phyloP scores from a whole-genome alignment of 2,888 invertebrate genomes.

The Eristalinus aeneus region DNA sequence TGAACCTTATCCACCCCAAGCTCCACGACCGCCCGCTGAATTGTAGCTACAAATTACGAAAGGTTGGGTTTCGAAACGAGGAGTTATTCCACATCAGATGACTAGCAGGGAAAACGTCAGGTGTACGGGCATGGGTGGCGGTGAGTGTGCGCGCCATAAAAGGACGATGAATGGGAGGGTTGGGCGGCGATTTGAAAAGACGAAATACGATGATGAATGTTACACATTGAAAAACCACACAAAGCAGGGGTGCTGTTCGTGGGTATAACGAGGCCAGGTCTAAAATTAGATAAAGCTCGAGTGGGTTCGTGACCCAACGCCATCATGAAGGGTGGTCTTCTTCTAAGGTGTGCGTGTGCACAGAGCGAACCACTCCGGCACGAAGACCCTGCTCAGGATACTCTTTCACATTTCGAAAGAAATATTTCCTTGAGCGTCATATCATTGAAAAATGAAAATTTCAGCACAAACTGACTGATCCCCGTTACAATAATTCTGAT shows the following conservation, averaged over 20 bases:
- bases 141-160: neutral
- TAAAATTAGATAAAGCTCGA: slow-evolving; percentile 71
- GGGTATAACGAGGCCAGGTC: slow-evolving; percentile 57
- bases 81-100: slow-evolving; percentile 61
- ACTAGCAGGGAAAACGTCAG: slow-evolving; percentile 64
- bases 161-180: slow-evolving; percentile 27
- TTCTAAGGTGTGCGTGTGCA: slow-evolving; percentile 9
- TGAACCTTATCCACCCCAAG: slow-evolving; percentile 34
- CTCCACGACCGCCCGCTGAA: neutral
- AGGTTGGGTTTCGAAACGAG: slow-evolving; percentile 65
- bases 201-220: slow-evolving; percentile 57
- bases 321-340: slow-evolving; percentile 7
- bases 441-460: slow-evolving; percentile 34
- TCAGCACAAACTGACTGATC: slow-evolving; percentile 24
- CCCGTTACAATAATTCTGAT: slow-evolving; percentile 27
- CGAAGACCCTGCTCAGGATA: slow-evolving; percentile 15
- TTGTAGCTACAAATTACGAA: slow-evolving; percentile 46
- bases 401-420: slow-evolving; percentile 30
- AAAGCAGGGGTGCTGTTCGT: slow-evolving; percentile 4
- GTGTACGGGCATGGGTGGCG: slow-evolving; percentile 27
- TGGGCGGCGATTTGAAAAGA: neutral
- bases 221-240: slow-evolving; percentile 43
- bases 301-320: slow-evolving; percentile 69
- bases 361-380: slow-evolving; percentile 35
- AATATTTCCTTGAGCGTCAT: slow-evolving; percentile 13